These are phyloP conservation scores for Caenorhabditis sp. DNA, from an alignment of 2,888 invertebrate genomes.

Conservation along the genomic window DNA sequence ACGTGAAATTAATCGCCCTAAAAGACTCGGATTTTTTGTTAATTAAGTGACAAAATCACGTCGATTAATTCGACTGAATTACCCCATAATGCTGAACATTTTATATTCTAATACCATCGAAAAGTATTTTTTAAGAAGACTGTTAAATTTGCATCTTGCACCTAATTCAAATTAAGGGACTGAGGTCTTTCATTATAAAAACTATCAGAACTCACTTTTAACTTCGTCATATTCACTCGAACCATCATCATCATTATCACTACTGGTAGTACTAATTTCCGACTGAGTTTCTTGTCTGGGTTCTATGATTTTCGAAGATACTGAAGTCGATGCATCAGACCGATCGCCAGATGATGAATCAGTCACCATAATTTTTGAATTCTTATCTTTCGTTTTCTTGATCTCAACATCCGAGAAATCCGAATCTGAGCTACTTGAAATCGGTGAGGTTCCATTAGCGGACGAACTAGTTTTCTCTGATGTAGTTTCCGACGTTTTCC, in stretches of 20 bases:
- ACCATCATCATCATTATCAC: not conserved
- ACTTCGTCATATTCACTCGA: not conserved
- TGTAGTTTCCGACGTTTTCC: not conserved
- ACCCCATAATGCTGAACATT: too few relatives aligned
- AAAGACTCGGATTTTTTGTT: too few relatives aligned
- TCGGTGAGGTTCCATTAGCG: not conserved
- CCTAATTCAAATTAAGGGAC: too few relatives aligned
- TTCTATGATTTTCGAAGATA: too few relatives aligned
- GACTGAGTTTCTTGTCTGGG: not conserved
- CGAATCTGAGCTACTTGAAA: not conserved
- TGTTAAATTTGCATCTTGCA: too few relatives aligned
- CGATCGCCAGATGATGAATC: not conserved
- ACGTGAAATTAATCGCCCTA: too few relatives aligned
- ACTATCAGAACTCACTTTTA: not conserved
- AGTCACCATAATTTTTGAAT: not conserved
- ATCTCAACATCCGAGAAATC: conserved; percentile 1
- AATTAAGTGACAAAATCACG: too few relatives aligned
- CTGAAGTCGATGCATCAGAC: not conserved
- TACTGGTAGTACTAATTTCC: not conserved
- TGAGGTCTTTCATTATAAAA: too few relatives aligned
- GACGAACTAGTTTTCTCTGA: not conserved
- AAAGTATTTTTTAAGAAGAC: too few relatives aligned
- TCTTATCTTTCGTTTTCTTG: not conserved
- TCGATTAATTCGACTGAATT: too few relatives aligned
- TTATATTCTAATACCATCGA: too few relatives aligned